Evolutionary conservation across 1,140 invertebrate species (phyloP), one percentile per base, ranked within the genome.

Genomic region (Zaprionus ghesquierei): DNA sequence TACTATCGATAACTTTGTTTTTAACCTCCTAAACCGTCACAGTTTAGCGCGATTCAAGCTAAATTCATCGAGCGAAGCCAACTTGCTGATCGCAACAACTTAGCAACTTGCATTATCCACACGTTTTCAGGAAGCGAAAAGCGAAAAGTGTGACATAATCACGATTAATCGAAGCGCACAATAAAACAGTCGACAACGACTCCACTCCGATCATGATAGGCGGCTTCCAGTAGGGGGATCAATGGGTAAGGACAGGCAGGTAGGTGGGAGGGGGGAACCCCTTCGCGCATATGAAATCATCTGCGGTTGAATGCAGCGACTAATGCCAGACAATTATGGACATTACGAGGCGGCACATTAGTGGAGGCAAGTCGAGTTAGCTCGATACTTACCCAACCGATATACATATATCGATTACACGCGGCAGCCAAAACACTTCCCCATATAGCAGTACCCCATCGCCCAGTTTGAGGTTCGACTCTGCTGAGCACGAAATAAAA

Each of bases 61-160:
- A n/a, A 1, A 41, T 5, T 41, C 35, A 15, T 15, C 35, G n/a
- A 41, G 35, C 35, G 8, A 8, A 41, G 15, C 13, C 49, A 51
- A 25, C 23, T 15, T 3, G 60, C 18, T 25, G 54, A 22, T 65
- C 62, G 27, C 44, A 25, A 31, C 18, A 56, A 46, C 22, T 33
- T 27, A 46, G 15, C 22, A 18, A 33, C 41, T 65, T 49, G 41
- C 18, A 46, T 46, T 46, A 46, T 46, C 41, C 18, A 46, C 41
- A 46, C 41, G 41, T 46, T 46, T 27, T 66, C 77, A 85, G 81
- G 81, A 85, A 85, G 56, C 81, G 77, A 81, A 75, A 77, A 73
- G 75, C 66, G 25, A 75, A 81, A 72, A 81, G 81, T 85, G 82
- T 85, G 81, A 85, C 81, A 85, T 85, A 85, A 85, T 85, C 75